Conservation (phyloP, 2,888 invertebrate genomes). For the Exephanes ischioxanthus region DNA sequence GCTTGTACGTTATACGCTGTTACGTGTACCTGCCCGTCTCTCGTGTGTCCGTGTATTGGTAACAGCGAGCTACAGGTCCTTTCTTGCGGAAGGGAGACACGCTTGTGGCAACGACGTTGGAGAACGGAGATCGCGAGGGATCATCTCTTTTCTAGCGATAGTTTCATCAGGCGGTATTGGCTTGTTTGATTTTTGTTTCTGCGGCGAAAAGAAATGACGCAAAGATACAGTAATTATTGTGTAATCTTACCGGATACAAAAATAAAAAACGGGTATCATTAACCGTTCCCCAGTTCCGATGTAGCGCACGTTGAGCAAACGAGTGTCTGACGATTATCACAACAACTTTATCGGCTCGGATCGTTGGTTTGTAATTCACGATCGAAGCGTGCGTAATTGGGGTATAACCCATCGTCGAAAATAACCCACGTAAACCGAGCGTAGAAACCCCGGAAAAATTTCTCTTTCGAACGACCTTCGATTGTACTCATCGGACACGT, state of each 20-base stretch:
- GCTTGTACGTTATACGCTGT: slow-evolving; percentile 54
- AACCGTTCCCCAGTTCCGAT: background rate
- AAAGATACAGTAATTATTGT: background rate
- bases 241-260: background rate
- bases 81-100: slow-evolving; percentile 45
- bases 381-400: slow-evolving; percentile 15
- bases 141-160: slow-evolving; percentile 51
- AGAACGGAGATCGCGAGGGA: slow-evolving; percentile 38
- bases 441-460: slow-evolving; percentile 62
- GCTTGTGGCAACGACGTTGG: slow-evolving; percentile 23
- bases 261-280: background rate
- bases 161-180: background rate
- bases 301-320: background rate
- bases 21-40: slow-evolving; percentile 57
- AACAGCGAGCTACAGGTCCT: slow-evolving; percentile 62
- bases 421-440: slow-evolving; percentile 25
- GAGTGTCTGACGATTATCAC: background rate
- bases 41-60: slow-evolving; percentile 49
- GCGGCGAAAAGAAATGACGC: background rate
- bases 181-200: background rate
- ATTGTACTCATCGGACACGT: slow-evolving; percentile 11
- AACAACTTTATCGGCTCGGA: background rate
- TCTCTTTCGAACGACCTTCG: slow-evolving; percentile 60
- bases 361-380: background rate
- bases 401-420: slow-evolving; percentile 48